These are phyloP conservation scores for Gasteruption jaculator DNA, from an alignment of 2,888 invertebrate species.

Conservation along the genomic window DNA sequence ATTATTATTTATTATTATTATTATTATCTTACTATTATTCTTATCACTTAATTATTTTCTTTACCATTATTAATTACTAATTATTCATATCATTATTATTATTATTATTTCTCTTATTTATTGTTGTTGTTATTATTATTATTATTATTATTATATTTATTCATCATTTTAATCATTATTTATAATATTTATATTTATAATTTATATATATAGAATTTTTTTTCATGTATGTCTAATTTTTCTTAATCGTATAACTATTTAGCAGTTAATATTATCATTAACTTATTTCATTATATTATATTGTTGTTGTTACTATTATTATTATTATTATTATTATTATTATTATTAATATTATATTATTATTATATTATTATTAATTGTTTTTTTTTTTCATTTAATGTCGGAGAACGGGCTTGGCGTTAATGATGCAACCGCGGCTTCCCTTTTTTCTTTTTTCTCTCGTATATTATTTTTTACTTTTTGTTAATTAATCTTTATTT, in stretches of 20 bases:
- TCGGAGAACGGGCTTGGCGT: slow-evolving; percentile 50
- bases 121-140: too few species aligned
- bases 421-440: slow-evolving; percentile 43
- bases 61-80: slow-evolving; percentile 27
- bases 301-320: slow-evolving; percentile 19
- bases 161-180: slow-evolving; percentile 4
- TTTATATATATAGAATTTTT: background rate
- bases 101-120: too few species aligned
- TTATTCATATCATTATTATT: slow-evolving; percentile 37
- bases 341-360: slow-evolving; percentile 47
- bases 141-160: slow-evolving; percentile 8
- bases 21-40: slow-evolving; percentile 17
- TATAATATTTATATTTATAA: slow-evolving; percentile 7
- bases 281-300: slow-evolving; percentile 39
- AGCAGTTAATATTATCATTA: slow-evolving; percentile 48
- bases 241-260: slow-evolving; percentile 47
- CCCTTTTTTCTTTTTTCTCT: slow-evolving; percentile 14
- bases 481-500: slow-evolving; percentile 26
- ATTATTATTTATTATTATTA: slow-evolving; percentile 32
- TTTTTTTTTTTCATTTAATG: slow-evolving; percentile 46
- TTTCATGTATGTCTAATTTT: slow-evolving; percentile 22
- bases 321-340: slow-evolving; percentile 26
- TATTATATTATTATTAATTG: slow-evolving; percentile 42
- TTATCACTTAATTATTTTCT: slow-evolving; percentile 15
- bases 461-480: slow-evolving; percentile 16